Conservation (phyloP, 2,888 invertebrate genomes). For the Polydrusus tereticollis region DNA sequence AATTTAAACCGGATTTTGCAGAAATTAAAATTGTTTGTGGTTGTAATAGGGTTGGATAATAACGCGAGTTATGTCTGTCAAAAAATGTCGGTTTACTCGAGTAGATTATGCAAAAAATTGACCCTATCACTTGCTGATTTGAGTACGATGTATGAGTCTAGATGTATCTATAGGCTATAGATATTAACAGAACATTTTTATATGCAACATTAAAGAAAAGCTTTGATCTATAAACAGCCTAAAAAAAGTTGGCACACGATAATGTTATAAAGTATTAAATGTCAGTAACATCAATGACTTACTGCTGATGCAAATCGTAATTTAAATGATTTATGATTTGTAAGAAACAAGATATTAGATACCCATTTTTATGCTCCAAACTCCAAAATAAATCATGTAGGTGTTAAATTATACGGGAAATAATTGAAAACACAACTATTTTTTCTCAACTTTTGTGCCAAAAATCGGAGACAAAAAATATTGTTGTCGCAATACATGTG, state of each 20-base stretch:
- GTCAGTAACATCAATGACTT: neutral
- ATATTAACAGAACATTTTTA: no score
- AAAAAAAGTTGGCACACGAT: neutral
- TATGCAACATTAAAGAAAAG: no score
- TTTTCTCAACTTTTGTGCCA: neutral
- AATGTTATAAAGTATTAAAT: neutral
- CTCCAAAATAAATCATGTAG: neutral
- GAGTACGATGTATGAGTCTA: no score
- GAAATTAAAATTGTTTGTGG: no score
- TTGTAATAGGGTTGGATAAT: no score
- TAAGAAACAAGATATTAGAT: neutral
- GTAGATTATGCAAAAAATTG: no score
- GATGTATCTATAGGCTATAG: no score
- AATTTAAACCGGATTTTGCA: no score
- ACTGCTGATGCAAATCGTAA: neutral
- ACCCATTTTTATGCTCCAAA: neutral
- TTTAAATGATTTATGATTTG: neutral
- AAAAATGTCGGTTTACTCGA: no score
- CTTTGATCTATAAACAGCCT: no score
- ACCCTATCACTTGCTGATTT: no score
- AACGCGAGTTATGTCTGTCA: no score
- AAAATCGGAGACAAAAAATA: neutral
- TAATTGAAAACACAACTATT: constrained; percentile 1
- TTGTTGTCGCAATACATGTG: neutral
- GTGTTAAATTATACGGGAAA: neutral